Evolutionary conservation across 2,888 invertebrate genomes (phyloP), one percentile per base, ranked within the genome.

Genomic region (Hydrotaea diabolus): DNA sequence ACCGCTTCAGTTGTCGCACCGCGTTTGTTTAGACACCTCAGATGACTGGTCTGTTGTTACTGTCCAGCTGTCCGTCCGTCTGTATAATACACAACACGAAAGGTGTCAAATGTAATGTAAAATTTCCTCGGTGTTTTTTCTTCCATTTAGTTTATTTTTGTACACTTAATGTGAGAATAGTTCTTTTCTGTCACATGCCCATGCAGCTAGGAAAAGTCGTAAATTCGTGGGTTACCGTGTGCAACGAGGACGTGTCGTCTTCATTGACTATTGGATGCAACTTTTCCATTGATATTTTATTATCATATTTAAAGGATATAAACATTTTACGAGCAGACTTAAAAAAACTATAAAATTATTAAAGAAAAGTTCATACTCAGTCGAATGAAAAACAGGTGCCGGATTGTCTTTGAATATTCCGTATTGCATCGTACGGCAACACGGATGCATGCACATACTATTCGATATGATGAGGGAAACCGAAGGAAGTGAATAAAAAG

Each of bases 1-100:
- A 17, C 36, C 39, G 66, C 66, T 66, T 19, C 66, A 66, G 19
- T 31, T 39, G 26, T 19, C 23, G 13, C 19, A 71, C 71, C 66
- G 2, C 2, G 73, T 79, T 73, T 84, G 84, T 85, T 80, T 80
- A 77, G 81, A 82, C 82, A 80, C 77, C 77, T 76, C 73, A 76
- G 84, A 85, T 79, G 77, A 74, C 39, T 72, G 36, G n/a, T 17
- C 36, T 21, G 57, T 31, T 15, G 23, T 59, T 19, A 26, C 59
- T 59, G 59, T 26, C 26, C 23, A 23, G 0, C 21, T 19, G 69
- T 39, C 2, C 23, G 43, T 55, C 59, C 26, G 23, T 26, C 26
- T 15, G 26, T n/a, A 49, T 59, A 3, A 0, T 4, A 4, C 1
- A 23, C 23, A 46, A 46, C 15, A 21, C 69, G 46, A 69, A 69